Conservation (phyloP, 1,140 invertebrate species). For the Apis florea region DNA sequence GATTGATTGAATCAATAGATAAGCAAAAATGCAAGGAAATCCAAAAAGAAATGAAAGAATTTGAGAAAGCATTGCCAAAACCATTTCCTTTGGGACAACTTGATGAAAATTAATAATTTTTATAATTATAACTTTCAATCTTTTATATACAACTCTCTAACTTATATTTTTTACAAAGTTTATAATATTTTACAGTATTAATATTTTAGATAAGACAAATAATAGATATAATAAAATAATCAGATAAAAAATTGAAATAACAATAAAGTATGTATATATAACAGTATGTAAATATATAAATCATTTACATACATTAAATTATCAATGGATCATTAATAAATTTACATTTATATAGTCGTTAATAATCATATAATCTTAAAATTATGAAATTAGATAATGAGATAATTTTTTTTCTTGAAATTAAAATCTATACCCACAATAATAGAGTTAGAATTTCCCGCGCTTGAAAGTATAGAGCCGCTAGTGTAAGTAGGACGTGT, state of each 20-base stretch:
- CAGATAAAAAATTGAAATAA: neutral
- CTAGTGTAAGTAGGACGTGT: neutral
- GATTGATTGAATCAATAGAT: slow-evolving; percentile 74
- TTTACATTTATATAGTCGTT: too few relatives aligned
- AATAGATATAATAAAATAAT: neutral
- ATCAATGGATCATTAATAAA: too few relatives aligned
- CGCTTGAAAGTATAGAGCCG: neutral
- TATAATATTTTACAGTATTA: neutral
- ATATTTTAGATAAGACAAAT: neutral
- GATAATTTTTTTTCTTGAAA: too few relatives aligned
- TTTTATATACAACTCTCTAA: neutral
- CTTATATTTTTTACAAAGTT: slow-evolving; percentile 10
- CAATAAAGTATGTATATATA: neutral
- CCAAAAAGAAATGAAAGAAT: slow-evolving; percentile 67
- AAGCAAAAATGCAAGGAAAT: slow-evolving; percentile 65
- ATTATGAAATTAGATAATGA: too few relatives aligned
- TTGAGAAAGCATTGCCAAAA: slow-evolving; percentile 69
- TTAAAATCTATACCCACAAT: too few relatives aligned
- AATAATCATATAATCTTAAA: too few relatives aligned
- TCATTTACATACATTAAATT: too few relatives aligned
- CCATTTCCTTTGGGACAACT: slow-evolving; percentile 74
- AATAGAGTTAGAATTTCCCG: slow-evolving; percentile 18
- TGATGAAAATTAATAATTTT: slow-evolving; percentile 54
- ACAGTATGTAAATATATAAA: neutral
- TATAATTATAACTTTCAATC: neutral